Evolutionary conservation across 2,797 vertebrate genomes (phyloP), one percentile per base, ranked within the genome.

Genomic region (Halcyon smyrnensis): DNA sequence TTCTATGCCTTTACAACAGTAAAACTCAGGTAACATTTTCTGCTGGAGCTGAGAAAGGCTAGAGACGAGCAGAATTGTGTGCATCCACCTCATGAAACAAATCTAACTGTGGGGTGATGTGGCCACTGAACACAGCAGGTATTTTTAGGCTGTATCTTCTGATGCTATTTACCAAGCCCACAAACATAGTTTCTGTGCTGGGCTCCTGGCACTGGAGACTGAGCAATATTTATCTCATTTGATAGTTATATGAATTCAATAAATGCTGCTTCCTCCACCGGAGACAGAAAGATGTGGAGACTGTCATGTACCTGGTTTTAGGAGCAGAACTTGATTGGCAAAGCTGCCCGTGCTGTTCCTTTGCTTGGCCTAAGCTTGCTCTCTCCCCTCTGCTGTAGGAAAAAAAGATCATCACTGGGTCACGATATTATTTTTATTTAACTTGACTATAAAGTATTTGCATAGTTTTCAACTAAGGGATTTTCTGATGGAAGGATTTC

Each of bases 151-250:
- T 89, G 64, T 34, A 16, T 68, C 27, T 73, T 25, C 32, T 41
- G 46, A 39, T 37, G 65, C 57, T 62, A 25, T 54, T 90, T 20
- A 30, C 18, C 4, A 15, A 63, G 25, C 39, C 64, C 37, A 46
- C 23, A 36, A n/a, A 50, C 6, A 8, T 11, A 17, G 9, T 2
- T 1, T n/a, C 19, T 39, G n/a, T 3, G 0, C 68, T 67, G 56
- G 27, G 36, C 41, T 76, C 46, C 73, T 11, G 41, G 54, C 41
- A n/a, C 39, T 71, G 3, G 2, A 48, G 28, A 25, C 41, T 11
- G 21, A 80, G 54, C 34, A 53, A 3, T 34, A n/a, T 37, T 79
- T 46, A 69, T 30, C 87, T 73, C 19, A 20, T 83, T 57, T 76
- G 56, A 48, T 48, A 8, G 68, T 48, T 74, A 5, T 12, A 13